Base-by-base conservation (phyloP, 2,113 vertebrate species). In the Bubo bubo region DNA sequence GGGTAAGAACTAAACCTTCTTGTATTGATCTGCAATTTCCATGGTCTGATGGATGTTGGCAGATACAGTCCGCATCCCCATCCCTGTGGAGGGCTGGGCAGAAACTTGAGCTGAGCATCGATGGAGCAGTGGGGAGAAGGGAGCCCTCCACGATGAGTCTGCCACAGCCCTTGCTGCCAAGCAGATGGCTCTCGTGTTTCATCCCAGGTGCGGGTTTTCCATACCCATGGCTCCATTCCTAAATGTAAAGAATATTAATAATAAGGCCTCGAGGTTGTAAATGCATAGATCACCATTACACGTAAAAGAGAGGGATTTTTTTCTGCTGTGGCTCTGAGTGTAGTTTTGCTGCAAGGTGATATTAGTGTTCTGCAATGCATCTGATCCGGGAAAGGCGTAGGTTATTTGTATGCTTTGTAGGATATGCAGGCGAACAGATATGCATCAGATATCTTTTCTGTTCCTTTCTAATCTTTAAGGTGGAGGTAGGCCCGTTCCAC, bases 241-340 rank as follows among this genome's bases (percentile, higher is more conserved):
- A 24, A 73, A 37, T 6, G 19, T 27, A 32, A 66, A 14, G 50
- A 87, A 35, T 43, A 62, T 28, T 64, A 81, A 53, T 55, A 79
- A 67, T 14, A 70, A 84, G 6, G 8, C 10, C 35, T 76, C 73
- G 58, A 50, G 11, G 43, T 52, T 82, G 14, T 47, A 59, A 90
- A 80, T 6, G 9, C 9, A 22, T 14, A 70, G 47, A 21, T 66
- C 16, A 52, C 12, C 1, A 0, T 50, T 39, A 39, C 8, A 19
- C 0, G 0, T 30, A 52, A 27, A 37, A 76, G 41, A 76, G 19
- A 55, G 34, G 3, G 4, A 0, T 0, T 4, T 67, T 66, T 67
- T 39, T 18, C 71, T 86, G 24, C 55, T 41, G 32, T 90, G 45
- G 5, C 28, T 87, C 39, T 27, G 24, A 22, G 41, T 41, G 26